Percentiles rank a stretch among this genome's conserved stretches.
phyloP scores from a whole-genome alignment of 2,797 vertebrate species.

The Cirrhinus molitorella region DNA sequence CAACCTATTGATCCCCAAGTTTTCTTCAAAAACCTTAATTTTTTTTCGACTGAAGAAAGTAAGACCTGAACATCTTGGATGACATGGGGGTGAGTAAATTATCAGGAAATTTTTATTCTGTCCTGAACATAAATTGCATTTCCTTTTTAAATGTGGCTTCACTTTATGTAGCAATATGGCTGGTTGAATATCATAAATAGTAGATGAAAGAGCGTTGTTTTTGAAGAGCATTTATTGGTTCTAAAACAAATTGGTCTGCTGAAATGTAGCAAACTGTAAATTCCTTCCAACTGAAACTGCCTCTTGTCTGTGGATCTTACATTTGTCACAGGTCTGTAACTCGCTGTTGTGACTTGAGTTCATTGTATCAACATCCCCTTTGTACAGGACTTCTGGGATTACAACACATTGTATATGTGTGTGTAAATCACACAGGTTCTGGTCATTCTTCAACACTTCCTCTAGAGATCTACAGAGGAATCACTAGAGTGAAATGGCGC shows the following conservation, averaged over 20 bases:
- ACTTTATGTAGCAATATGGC: too few relatives aligned
- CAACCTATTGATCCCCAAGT: too few relatives aligned
- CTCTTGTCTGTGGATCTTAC: background rate
- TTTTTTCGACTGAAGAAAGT: too few relatives aligned
- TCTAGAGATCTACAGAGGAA: background rate
- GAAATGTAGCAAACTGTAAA: background rate
- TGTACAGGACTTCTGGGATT: constrained; percentile 1
- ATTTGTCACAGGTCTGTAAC: background rate
- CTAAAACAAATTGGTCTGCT: background rate
- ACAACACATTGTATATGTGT: background rate
- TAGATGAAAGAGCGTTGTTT: too few relatives aligned
- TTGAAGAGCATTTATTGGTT: too few relatives aligned
- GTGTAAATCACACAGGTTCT: background rate
- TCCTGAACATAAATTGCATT: too few relatives aligned
- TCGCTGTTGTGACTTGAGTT: constrained; percentile 15
- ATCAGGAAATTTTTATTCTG: too few relatives aligned
- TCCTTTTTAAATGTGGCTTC: too few relatives aligned
- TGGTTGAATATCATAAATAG: too few relatives aligned
- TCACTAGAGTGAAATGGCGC: background rate
- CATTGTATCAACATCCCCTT: background rate
- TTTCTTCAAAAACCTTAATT: too few relatives aligned
- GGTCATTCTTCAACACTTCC: constrained; percentile 4
- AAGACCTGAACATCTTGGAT: too few relatives aligned
- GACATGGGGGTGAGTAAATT: too few relatives aligned
- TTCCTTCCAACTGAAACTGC: background rate